phyloP scores from a whole-genome alignment of 1,140 invertebrate species.

The Scaptomyza graminum region DNA sequence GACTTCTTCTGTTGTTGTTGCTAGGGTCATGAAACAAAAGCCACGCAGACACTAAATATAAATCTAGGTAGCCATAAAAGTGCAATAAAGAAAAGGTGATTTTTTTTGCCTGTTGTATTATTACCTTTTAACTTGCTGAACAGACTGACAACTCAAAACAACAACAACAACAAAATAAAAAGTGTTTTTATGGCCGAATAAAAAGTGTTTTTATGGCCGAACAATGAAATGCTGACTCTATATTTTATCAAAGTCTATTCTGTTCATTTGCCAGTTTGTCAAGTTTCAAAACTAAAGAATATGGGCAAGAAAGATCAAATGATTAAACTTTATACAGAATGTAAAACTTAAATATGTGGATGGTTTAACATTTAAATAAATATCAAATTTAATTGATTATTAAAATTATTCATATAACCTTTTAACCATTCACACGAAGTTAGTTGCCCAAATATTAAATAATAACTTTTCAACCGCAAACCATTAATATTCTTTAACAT shows the following conservation, averaged over 20 bases:
- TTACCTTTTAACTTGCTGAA: conserved; percentile 27
- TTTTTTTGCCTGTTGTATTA: conserved; percentile 6
- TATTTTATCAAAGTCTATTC: conserved; percentile 4
- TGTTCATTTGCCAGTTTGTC: conserved; percentile 9
- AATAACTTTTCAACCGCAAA: neutral
- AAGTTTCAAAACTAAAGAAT: too few relatives aligned
- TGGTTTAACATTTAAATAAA: too few relatives aligned
- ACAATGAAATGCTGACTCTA: conserved; percentile 21
- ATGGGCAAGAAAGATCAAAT: too few relatives aligned
- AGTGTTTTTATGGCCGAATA: too few relatives aligned
- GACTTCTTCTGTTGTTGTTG: conserved; percentile 50
- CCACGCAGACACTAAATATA: conserved; percentile 58
- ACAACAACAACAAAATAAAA: conserved; percentile 25
- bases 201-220: conserved; percentile 3
- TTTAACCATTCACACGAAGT: too few relatives aligned
- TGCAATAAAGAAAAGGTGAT: conserved; percentile 71
- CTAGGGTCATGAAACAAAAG: conserved; percentile 65
- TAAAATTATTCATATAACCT: too few relatives aligned
- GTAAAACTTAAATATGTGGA: too few relatives aligned
- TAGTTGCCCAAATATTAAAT: too few relatives aligned
- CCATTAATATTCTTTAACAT: conserved; percentile 24
- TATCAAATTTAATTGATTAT: too few relatives aligned
- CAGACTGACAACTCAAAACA: neutral
- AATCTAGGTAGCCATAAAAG: conserved; percentile 74
- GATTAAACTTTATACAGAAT: neutral